Evolutionary conservation across 2,113 vertebrate genomes (phyloP).

Genomic region (Hydropotes inermis): DNA sequence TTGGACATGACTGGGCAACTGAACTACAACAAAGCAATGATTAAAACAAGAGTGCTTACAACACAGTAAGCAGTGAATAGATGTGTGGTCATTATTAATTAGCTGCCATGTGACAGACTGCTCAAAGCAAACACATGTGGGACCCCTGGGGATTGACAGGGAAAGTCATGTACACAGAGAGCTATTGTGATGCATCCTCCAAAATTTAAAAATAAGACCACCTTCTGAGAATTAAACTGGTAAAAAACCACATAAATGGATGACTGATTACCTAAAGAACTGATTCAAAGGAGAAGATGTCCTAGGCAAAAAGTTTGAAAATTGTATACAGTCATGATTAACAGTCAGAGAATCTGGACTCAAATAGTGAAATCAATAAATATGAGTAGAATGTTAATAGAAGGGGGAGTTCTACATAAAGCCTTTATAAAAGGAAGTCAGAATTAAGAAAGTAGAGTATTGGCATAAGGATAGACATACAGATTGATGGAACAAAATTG

Average conservation of each 20-base stretch:
- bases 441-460: background rate
- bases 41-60: background rate
- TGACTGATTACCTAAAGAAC: background rate
- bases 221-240: background rate
- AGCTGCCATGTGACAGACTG: background rate
- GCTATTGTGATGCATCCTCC: background rate
- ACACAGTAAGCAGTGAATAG: background rate
- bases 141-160: background rate
- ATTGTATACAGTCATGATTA: background rate
- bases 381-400: background rate
- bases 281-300: background rate
- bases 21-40: background rate
- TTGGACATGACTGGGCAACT: background rate
- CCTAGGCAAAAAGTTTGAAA: background rate
- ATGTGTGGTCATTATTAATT: background rate
- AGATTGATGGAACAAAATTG: background rate
- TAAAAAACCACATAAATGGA: background rate
- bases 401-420: background rate
- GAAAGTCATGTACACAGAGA: background rate
- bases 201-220: background rate
- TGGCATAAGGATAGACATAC: background rate
- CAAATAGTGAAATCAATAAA: background rate
- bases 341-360: background rate
- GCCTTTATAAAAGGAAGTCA: background rate
- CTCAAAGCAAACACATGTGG: background rate